phyloP scores from a whole-genome alignment of 2,888 invertebrate genomes.

The Ypsolopha sequella region DNA sequence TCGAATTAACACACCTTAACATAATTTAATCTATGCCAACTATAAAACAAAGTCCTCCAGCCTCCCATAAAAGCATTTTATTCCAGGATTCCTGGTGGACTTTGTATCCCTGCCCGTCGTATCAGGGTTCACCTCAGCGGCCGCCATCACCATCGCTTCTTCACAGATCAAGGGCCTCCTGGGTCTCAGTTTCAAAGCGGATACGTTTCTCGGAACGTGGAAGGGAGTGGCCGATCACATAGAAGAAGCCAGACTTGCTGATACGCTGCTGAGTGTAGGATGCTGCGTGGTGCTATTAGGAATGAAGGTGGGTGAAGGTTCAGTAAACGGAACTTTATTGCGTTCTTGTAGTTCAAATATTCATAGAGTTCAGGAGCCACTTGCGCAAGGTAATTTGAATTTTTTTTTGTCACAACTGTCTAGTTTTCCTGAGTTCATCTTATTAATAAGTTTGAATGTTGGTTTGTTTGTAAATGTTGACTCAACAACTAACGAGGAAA shows the following conservation, averaged over 20 bases:
- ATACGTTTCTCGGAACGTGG: constrained; percentile 74
- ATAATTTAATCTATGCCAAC: no score
- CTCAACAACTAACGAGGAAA: no score
- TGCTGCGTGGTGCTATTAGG: constrained; percentile 72
- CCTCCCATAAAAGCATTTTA: no score
- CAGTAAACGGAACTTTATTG: neutral
- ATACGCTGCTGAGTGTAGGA: constrained; percentile 71
- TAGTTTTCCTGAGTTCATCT: no score
- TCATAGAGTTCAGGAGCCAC: no score
- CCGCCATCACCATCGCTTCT: constrained; percentile 80
- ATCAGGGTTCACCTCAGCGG: constrained; percentile 82
- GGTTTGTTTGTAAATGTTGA: no score
- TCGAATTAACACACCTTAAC: no score
- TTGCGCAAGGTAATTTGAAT: no score
- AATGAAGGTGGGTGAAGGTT: constrained; percentile 66
- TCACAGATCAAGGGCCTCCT: constrained; percentile 79
- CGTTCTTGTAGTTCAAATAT: neutral
- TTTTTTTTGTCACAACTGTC: no score
- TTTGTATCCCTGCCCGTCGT: constrained; percentile 82
- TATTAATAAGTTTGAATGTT: no score
- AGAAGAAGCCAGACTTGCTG: constrained; percentile 64
- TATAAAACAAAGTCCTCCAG: no score
- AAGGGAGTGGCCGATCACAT: constrained; percentile 66
- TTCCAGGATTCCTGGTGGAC: constrained; percentile 78
- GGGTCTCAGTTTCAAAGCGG: constrained; percentile 72